Percentiles rank a stretch among this genome's conserved stretches.
Evolutionary conservation across 2,113 vertebrate species (phyloP).

Genomic region (Nesoenas mayeri): DNA sequence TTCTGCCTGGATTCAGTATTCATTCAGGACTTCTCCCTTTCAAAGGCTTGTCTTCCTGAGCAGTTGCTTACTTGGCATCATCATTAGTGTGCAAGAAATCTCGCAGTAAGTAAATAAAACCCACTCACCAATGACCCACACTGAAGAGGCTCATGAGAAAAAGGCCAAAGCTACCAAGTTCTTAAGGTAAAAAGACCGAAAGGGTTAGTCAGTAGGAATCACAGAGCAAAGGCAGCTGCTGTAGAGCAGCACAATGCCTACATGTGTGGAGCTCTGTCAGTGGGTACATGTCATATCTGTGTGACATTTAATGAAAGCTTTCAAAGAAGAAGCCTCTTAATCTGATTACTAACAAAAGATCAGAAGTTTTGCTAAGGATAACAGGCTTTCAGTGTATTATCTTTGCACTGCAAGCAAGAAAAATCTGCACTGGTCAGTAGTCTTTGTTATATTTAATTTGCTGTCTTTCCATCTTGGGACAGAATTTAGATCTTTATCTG

Average conservation of each 20-base stretch:
- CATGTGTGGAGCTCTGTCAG: background rate
- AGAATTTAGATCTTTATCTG: background rate
- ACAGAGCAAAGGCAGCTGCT: background rate
- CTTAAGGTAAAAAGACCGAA: background rate
- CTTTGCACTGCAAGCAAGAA: background rate
- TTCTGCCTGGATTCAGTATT: background rate
- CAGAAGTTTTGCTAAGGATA: background rate
- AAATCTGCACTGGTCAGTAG: background rate
- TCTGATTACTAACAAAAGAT: background rate
- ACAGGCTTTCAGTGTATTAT: background rate
- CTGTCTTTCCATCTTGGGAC: background rate
- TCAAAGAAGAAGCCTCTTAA: background rate
- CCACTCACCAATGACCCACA: background rate
- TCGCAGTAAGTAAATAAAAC: background rate
- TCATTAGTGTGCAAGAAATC: background rate
- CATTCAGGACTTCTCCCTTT: background rate
- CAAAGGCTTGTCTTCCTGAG: background rate
- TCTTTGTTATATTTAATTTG: background rate
- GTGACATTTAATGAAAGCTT: background rate
- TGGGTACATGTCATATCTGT: background rate
- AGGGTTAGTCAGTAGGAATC: background rate
- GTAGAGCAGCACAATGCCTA: background rate
- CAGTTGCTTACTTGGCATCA: background rate
- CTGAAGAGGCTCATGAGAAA: background rate
- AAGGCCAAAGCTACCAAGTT: background rate